A percentile compares a stretch with the other conserved stretches of the same genome.
Evolutionary conservation across 2,113 vertebrate genomes (phyloP).

Genomic region (Diglossa brunneiventris): DNA sequence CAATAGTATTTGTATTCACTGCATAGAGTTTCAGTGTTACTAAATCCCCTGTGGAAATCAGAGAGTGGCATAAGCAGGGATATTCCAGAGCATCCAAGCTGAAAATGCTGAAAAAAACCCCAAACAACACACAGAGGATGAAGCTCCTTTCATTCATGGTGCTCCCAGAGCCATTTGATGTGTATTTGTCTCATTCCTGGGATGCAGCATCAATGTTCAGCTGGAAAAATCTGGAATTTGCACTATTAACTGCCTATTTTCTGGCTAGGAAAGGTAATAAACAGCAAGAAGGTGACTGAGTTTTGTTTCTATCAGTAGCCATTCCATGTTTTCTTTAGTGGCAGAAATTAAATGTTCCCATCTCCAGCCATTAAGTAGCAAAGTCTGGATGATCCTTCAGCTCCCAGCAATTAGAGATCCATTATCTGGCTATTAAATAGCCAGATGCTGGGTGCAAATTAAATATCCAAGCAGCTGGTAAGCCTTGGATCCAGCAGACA

Average conservation of each 20-base stretch:
- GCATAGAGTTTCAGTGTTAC: constrained; percentile 91
- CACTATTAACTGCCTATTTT: neutral
- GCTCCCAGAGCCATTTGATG: neutral
- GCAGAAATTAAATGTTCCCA: neutral
- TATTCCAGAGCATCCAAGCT: neutral
- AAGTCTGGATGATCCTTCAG: neutral
- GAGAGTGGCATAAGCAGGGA: neutral
- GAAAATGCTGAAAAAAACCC: neutral
- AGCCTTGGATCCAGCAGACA: neutral
- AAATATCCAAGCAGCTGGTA: constrained; percentile 5
- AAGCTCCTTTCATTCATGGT: neutral
- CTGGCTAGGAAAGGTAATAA: neutral
- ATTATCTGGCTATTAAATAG: neutral
- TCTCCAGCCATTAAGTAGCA: neutral
- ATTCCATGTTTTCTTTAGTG: neutral
- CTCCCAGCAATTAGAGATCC: neutral
- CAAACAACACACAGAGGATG: neutral
- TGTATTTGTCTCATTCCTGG: neutral
- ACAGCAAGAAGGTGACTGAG: neutral
- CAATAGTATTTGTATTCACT: constrained; percentile 95
- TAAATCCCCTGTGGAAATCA: constrained; percentile 83
- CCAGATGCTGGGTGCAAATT: neutral
- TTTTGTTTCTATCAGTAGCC: neutral
- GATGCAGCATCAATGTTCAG: neutral
- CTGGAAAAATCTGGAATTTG: neutral